Evolutionary conservation across 2,797 vertebrate species (phyloP), one percentile per base, ranked within the genome.

Genomic region (Epinephelus malabaricus): DNA sequence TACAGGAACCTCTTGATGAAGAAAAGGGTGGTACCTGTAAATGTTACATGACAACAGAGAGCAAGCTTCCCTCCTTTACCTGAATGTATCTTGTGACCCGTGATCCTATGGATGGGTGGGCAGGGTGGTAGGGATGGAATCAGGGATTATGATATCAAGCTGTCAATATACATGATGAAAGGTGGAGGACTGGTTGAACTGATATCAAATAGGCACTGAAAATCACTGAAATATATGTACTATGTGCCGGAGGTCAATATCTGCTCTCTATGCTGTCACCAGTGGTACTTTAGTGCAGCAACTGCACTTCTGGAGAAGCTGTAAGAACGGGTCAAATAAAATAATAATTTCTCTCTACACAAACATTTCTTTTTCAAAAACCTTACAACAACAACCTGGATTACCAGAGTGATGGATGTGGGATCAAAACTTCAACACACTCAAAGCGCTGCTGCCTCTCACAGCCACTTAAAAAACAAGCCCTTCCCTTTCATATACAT

Each of bases 401-500:
- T 58, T 43, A 13, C 45, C 61, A 62, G 43, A 63, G 51, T 13
- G 66, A 67, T 61, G 64, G 66, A 67, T 67, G 64, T 62, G n/a
- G 23, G 47, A 45, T 11, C 45, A 60, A 56, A 59, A 25, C 51
- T 25, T n/a, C 2, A 61, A 61, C 23, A 10, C 19, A 56, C 19
- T 62, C 7, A 25, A n/a, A 60, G 55, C n/a, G 27, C 56, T 10
- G n/a, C 18, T 34, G 21, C 61, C 43, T 62, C 67, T 30, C 18
- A 38, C 23, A 45, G 53, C 55, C 53, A 45, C 34, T 4, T 12
- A 60, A 43, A 34, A 70, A 79, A 69, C 27, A 55, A 56, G 30
- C n/a, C 60, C n/a, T 62, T 67, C 30, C 61, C 59, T 60, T 69
- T 79, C 30, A 62, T 53, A 46, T 55, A 64, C 17, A 45, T 73